Conservation (phyloP, 2,113 vertebrate genomes). For the Lipophrys pholis region DNA sequence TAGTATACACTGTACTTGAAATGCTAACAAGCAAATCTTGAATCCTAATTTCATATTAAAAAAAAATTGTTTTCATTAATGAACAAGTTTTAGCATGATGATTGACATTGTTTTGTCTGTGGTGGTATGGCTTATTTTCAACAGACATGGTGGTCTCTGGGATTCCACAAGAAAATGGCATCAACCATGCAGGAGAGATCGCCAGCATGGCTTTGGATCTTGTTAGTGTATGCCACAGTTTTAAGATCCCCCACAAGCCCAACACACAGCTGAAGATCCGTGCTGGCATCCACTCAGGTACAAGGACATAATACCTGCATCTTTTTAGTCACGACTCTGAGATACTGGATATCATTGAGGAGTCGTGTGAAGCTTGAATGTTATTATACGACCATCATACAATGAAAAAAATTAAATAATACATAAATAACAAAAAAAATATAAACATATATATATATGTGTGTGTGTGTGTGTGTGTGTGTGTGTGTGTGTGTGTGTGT, state of each 20-base stretch:
- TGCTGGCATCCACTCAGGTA: conserved; percentile 84
- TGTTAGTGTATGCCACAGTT: conserved; percentile 77
- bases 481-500: too few relatives aligned
- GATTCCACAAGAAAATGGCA: conserved; percentile 83
- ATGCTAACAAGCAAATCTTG: not conserved
- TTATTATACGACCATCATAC: too few relatives aligned
- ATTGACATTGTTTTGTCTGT: not conserved
- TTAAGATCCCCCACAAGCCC: conserved; percentile 85
- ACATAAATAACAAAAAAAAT: too few relatives aligned
- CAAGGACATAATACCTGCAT: not conserved
- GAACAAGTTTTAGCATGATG: too few relatives aligned
- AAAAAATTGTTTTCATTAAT: too few relatives aligned
- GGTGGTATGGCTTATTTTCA: not conserved
- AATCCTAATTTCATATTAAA: not conserved
- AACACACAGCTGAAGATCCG: conserved; percentile 82
- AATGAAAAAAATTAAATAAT: too few relatives aligned
- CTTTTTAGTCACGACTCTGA: not conserved
- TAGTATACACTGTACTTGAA: not conserved
- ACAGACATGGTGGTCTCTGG: conserved; percentile 86
- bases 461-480: too few relatives aligned
- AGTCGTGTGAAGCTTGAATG: too few relatives aligned
- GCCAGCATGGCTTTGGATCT: conserved; percentile 85
- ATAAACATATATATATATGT: too few relatives aligned
- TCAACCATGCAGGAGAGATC: conserved; percentile 82
- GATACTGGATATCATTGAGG: too few relatives aligned